Evolutionary conservation across 1,140 invertebrate genomes (phyloP).

Genomic region (Leptopilina boulardi): DNA sequence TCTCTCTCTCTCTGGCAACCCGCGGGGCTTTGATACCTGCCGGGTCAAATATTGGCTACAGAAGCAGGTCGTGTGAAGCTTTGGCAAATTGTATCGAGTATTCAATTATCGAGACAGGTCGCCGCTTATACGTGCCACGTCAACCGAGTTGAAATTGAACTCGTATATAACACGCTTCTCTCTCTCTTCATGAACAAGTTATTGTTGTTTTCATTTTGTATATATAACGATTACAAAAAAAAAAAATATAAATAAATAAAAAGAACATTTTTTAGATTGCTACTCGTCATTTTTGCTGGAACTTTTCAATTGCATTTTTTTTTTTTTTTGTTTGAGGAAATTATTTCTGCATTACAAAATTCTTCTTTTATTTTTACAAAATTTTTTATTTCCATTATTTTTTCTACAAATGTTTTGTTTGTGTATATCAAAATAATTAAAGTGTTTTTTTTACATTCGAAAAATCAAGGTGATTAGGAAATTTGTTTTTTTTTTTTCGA

Average conservation of each 20-base stretch:
- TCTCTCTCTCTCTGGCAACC: too few relatives aligned
- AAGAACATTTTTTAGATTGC: not conserved
- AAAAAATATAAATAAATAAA: not conserved
- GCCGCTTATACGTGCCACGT: slow-evolving; percentile 22
- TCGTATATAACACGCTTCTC: slow-evolving; percentile 5
- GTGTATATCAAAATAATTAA: too few relatives aligned
- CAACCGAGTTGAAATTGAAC: slow-evolving; percentile 54
- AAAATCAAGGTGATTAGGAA: not conserved
- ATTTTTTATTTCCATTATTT: too few relatives aligned
- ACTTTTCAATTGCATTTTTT: too few relatives aligned
- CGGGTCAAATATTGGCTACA: slow-evolving; percentile 28
- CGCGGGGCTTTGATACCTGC: slow-evolving; percentile 33
- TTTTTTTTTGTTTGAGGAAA: too few relatives aligned
- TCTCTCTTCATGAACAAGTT: slow-evolving; percentile 1
- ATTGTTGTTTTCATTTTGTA: not conserved
- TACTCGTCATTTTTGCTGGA: too few relatives aligned
- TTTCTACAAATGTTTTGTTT: too few relatives aligned
- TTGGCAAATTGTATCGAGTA: slow-evolving; percentile 65
- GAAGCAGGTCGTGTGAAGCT: slow-evolving; percentile 46
- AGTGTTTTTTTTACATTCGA: too few relatives aligned
- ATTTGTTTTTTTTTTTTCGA: too few relatives aligned
- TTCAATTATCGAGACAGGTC: slow-evolving; percentile 56
- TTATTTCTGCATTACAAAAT: too few relatives aligned
- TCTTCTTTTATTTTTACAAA: too few relatives aligned
- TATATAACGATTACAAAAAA: not conserved